Evolutionary conservation across 2,888 invertebrate genomes (phyloP).

Genomic region (Psylliodes chrysocephalus): DNA sequence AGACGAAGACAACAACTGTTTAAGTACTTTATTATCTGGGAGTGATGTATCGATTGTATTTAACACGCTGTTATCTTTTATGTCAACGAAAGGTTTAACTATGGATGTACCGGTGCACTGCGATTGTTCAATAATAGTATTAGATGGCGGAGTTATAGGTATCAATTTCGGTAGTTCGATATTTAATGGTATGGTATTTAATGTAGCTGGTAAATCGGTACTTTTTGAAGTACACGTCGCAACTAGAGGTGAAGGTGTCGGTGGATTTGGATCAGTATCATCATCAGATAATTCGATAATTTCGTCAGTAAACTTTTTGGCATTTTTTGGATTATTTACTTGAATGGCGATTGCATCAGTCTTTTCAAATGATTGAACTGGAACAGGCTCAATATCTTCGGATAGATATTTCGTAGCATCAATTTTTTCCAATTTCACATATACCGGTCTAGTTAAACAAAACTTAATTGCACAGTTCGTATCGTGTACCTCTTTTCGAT

Average conservation of each 20-base stretch:
- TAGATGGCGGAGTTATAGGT: no score
- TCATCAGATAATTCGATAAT: slow-evolving; percentile 13
- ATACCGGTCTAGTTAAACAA: background rate
- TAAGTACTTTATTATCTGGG: background rate
- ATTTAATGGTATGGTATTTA: no score
- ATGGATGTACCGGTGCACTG: background rate
- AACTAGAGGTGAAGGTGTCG: no score
- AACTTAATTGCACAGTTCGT: background rate
- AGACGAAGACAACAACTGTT: background rate
- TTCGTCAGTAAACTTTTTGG: background rate
- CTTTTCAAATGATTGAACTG: no score
- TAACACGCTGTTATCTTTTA: background rate
- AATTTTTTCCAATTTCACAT: background rate
- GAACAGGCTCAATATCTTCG: no score
- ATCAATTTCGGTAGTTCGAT: no score
- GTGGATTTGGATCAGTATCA: no score
- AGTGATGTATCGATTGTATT: background rate
- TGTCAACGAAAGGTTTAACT: background rate
- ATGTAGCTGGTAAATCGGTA: no score
- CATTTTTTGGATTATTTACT: background rate
- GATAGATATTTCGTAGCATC: background rate
- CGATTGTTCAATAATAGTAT: no score
- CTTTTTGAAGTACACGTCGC: no score
- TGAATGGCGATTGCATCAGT: no score
- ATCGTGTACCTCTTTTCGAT: background rate